Base-by-base conservation (phyloP, 2,888 invertebrate genomes). In the Cantharis nigra region DNA sequence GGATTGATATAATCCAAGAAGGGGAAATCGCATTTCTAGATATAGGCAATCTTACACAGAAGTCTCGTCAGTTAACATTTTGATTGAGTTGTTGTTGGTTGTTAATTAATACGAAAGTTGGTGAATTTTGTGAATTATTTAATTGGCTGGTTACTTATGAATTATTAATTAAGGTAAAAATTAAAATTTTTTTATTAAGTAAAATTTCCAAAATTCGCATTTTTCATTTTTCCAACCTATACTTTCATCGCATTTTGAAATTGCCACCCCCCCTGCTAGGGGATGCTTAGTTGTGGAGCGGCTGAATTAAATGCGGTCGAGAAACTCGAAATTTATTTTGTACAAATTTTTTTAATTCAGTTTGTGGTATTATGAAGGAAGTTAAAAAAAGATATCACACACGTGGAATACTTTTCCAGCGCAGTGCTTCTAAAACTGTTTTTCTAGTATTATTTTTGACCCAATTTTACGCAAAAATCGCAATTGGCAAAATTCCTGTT, bases 21-120 rank as follows among this genome's bases (percentile, higher is more conserved):
- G 78, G 78, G 78, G 78, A 78, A 78, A 74, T 70, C 78, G 76
- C 78, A 71, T 18, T 71, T 74, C 69, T 72, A 78, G 74, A 78
- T 78, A 78, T 78, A 76, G 63, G 62, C 78, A 78, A 78, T 78
- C 76, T 78, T 76, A 71, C 70, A 76, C 76, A 73, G 76, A 76
- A 74, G 71, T 69, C 63, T 65, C 72, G 76, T 70, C 76, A 78
- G 78, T 78, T 72, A 74, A 76, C 71, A 76, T 74, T 75, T 78
- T 76, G 30, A 71, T 73, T 75, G 67, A 76, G 75, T 78, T 78
- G 73, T 65, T 65, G 65, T 11, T 72, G 75, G 64, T 69, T 63
- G 69, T 76, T 69, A 63, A 63, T 30, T 28, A 75, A 70, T 62
- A 64, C 11, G 18, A 70, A 62, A 69, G 77, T 74, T 74, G 73